Evolutionary conservation across 2,797 vertebrate species (phyloP), one percentile per base, ranked within the genome.

Genomic region (Esox masquinongy): DNA sequence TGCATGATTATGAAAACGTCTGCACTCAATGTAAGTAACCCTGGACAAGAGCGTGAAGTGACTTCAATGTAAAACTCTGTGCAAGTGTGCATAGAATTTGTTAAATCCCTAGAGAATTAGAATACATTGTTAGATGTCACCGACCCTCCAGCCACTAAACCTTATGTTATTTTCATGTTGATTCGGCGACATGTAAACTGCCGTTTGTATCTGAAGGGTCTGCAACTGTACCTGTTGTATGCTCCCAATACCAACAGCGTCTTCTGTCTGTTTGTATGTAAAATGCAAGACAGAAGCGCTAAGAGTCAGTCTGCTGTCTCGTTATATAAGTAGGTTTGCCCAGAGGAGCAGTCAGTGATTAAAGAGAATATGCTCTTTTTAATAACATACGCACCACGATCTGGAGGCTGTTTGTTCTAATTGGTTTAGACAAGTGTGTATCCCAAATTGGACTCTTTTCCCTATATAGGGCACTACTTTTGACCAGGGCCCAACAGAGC

Each of bases 341-440:
- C 76, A 76, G 73, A 83, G 66, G 69, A 80, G 47, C 47, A 53
- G 51, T 24, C 50, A 50, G 51, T n/a, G 70, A 77, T 83, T 82
- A 72, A 84, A 82, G 17, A 16, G 67, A 77, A 79, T 67, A 61
- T 8, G 8, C 2, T 69, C 34, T 75, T 81, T 24, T 77, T 72
- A 66, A 79, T 79, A 63, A 77, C 24, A 56, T 59, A 50, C 19
- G 4, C 56, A 61, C 56, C 22, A 24, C 56, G 6, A 77, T 81
- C n/a, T 68, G 19, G 49, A 68, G 74, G 59, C 79, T 79, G 78
- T 79, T 85, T 79, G 64, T 81, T 74, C 77, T 85, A 87, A 89
- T 89, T 84, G 78, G 43, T 70, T 73, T 75, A 84, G 74, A 72
- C 77, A 79, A 56, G 53, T 0, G n/a, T 61, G 3, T 14, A 12